phyloP scores from a whole-genome alignment of 2,797 vertebrate species.

The Erithacus rubecula region DNA sequence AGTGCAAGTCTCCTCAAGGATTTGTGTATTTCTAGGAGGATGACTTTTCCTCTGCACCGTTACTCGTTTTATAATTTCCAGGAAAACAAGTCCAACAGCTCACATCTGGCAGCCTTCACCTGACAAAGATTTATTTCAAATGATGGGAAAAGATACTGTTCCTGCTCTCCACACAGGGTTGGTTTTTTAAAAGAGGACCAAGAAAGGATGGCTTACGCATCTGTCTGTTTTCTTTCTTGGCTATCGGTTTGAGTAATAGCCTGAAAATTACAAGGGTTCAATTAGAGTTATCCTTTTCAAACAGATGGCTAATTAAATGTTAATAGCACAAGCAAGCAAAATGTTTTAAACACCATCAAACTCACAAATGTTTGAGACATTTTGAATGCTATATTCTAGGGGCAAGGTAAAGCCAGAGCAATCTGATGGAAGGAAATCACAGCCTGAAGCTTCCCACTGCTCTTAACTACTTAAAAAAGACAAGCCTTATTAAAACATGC shows the following conservation, averaged over 20 bases:
- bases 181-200: background rate
- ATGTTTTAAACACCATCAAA: background rate
- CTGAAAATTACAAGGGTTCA: background rate
- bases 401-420: background rate
- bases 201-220: background rate
- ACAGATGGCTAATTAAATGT: conserved; percentile 21
- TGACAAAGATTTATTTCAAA: background rate
- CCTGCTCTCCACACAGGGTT: background rate
- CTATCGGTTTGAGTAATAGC: background rate
- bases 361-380: background rate
- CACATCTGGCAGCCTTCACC: background rate
- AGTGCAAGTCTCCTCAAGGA: background rate
- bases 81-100: background rate
- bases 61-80: background rate
- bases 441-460: background rate
- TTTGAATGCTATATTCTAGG: background rate
- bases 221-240: background rate
- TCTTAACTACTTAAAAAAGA: background rate
- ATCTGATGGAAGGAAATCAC: background rate
- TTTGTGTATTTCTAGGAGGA: background rate
- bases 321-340: background rate
- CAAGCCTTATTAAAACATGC: background rate
- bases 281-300: background rate
- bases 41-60: background rate
- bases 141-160: background rate